These are phyloP conservation scores for Scaptomyza tumidula DNA, from an alignment of 2,888 invertebrate species.

Conservation along the genomic window DNA sequence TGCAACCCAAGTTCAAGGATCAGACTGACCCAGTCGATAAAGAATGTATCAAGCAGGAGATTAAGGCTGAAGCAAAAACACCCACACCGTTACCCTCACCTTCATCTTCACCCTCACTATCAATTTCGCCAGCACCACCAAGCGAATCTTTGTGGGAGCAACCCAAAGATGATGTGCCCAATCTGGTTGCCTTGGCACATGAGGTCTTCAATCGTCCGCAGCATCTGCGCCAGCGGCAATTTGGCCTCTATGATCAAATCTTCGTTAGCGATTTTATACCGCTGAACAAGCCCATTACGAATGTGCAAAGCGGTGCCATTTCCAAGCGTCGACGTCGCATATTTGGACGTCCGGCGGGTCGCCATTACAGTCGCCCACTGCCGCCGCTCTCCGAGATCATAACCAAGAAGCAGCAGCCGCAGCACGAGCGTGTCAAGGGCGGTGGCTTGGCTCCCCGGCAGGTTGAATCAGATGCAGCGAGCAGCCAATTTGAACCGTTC, in stretches of 20 bases:
- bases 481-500: slow-evolving; percentile 57
- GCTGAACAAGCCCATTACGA: slow-evolving; percentile 49
- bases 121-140: not conserved
- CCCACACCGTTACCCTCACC: slow-evolving; percentile 17
- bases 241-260: slow-evolving; percentile 28
- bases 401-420: slow-evolving; percentile 3
- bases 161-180: slow-evolving; percentile 33
- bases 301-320: slow-evolving; percentile 57
- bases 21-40: not conserved
- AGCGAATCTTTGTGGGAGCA: slow-evolving; percentile 37
- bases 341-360: slow-evolving; percentile 13
- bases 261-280: slow-evolving; percentile 55
- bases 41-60: not conserved
- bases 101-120: slow-evolving; percentile 16
- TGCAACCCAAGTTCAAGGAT: slow-evolving; percentile 1
- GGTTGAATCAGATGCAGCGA: slow-evolving; percentile 2
- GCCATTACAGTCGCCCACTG: slow-evolving; percentile 39
- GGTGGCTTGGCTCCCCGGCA: slow-evolving; percentile 33
- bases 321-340: slow-evolving; percentile 40
- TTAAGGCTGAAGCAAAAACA: not conserved
- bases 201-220: slow-evolving; percentile 38
- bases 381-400: slow-evolving; percentile 47
- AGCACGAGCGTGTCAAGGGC: slow-evolving; percentile 43
- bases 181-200: slow-evolving; percentile 40
- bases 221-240: slow-evolving; percentile 22